Evolutionary conservation across 2,888 invertebrate genomes (phyloP).

Genomic region (Dasypogon diadema): DNA sequence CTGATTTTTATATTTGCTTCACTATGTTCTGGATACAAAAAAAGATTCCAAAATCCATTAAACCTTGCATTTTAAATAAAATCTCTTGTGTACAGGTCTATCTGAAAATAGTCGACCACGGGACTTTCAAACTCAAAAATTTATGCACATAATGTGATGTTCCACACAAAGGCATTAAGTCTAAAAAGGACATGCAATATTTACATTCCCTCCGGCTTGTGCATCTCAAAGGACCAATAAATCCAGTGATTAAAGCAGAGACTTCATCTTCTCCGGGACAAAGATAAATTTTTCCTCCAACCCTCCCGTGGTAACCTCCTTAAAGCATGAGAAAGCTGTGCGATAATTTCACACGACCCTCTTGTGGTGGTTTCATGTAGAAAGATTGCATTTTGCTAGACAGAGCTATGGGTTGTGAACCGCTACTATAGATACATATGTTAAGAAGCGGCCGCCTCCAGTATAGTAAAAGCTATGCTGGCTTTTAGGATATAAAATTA

Average conservation of each 20-base stretch:
- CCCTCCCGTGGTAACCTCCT: conserved; percentile 18
- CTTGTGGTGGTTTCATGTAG: conserved; percentile 25
- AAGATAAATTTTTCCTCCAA: conserved; percentile 52
- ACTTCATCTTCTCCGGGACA: conserved; percentile 54
- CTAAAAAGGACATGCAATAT: conserved; percentile 52
- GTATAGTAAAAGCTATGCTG: not conserved
- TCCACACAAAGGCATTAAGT: conserved; percentile 50
- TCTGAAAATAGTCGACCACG: conserved; percentile 33
- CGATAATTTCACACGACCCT: conserved; percentile 55
- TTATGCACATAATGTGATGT: conserved; percentile 51
- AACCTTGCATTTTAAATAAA: conserved; percentile 29
- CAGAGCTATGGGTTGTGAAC: conserved; percentile 20
- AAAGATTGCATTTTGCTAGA: conserved; percentile 44
- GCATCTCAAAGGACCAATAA: conserved; percentile 68
- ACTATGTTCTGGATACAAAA: no score
- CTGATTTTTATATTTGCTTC: no score
- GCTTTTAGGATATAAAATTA: conserved; percentile 43
- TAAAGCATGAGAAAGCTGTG: conserved; percentile 48
- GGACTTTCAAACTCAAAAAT: conserved; percentile 46
- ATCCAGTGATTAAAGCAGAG: conserved; percentile 67
- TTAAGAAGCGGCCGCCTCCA: not conserved
- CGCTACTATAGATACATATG: conserved; percentile 10
- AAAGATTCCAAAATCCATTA: conserved; percentile 1
- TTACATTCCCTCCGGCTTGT: conserved; percentile 45
- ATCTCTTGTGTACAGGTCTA: not conserved